These are phyloP conservation scores for Acanthococcus lagerstroemiae DNA, from an alignment of 2,888 invertebrate genomes.

Conservation along the genomic window DNA sequence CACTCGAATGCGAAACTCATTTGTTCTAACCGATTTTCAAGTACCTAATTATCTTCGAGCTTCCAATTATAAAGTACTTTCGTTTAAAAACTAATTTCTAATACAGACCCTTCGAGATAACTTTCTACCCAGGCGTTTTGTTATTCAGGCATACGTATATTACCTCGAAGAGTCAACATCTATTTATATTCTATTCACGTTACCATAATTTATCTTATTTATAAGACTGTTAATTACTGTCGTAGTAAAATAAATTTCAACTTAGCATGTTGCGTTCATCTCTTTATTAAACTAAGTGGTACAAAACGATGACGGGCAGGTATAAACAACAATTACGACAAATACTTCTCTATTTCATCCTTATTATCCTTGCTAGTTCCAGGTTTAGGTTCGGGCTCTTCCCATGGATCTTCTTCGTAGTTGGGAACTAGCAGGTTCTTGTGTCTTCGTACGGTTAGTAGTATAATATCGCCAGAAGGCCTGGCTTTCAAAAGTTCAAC, in stretches of 20 bases:
- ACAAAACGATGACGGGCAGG: not conserved
- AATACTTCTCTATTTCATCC: not conserved
- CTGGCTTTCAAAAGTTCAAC: slow-evolving; percentile 53
- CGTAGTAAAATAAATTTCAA: not conserved
- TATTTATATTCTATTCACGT: not conserved
- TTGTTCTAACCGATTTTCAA: no score
- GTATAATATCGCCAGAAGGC: slow-evolving; percentile 47
- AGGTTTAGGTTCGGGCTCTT: not conserved
- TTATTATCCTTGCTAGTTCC: not conserved
- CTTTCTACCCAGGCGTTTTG: no score
- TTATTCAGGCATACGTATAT: no score
- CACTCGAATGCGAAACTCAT: no score
- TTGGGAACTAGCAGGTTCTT: slow-evolving; percentile 64
- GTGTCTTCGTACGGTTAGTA: slow-evolving; percentile 45
- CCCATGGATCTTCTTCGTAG: slow-evolving; percentile 43
- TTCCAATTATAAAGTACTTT: no score
- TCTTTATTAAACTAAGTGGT: no score
- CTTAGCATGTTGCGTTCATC: no score
- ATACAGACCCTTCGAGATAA: no score
- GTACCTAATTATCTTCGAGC: no score
- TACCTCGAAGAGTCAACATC: no score
- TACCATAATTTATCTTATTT: not conserved
- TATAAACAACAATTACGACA: no score
- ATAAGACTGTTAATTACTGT: slow-evolving; percentile 2
- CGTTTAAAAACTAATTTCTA: no score